phyloP scores from a whole-genome alignment of 2,888 invertebrate species.

The Tenodera sinensis region DNA sequence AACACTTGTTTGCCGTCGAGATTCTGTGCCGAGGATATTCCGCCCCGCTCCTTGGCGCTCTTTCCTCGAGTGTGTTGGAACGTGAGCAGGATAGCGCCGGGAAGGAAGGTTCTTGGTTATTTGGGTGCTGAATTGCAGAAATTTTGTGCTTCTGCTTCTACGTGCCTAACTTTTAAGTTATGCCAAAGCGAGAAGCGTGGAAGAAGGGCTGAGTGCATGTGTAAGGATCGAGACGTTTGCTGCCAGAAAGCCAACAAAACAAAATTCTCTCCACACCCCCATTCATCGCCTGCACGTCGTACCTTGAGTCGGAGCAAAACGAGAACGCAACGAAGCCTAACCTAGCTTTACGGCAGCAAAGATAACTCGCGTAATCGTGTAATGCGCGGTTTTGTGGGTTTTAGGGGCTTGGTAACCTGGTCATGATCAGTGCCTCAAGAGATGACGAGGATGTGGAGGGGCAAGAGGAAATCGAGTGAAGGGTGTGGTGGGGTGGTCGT shows the following conservation, averaged over 20 bases:
- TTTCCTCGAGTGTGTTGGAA: neutral
- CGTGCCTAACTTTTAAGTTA: conserved; percentile 1
- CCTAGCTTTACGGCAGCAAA: neutral
- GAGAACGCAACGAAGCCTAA: neutral
- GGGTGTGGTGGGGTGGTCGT: neutral
- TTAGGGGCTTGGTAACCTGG: conserved; percentile 13
- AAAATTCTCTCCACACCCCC: neutral
- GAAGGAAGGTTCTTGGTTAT: neutral
- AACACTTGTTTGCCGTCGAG: neutral
- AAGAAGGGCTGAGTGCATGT: neutral
- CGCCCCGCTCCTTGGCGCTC: neutral
- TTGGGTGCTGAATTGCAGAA: neutral
- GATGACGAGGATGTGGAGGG: neutral
- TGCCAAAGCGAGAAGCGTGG: neutral
- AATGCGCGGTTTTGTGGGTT: neutral
- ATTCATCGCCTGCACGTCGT: neutral
- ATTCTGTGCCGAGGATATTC: neutral
- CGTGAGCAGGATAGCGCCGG: neutral
- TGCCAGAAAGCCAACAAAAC: neutral
- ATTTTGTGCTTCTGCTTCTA: neutral
- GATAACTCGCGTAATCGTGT: conserved; percentile 14
- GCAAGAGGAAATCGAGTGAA: neutral
- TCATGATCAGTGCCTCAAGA: conserved; percentile 8
- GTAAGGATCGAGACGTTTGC: neutral
- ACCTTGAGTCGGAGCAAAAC: neutral